Conservation (phyloP, 2,888 invertebrate species). For the Acleris holmiana region DNA sequence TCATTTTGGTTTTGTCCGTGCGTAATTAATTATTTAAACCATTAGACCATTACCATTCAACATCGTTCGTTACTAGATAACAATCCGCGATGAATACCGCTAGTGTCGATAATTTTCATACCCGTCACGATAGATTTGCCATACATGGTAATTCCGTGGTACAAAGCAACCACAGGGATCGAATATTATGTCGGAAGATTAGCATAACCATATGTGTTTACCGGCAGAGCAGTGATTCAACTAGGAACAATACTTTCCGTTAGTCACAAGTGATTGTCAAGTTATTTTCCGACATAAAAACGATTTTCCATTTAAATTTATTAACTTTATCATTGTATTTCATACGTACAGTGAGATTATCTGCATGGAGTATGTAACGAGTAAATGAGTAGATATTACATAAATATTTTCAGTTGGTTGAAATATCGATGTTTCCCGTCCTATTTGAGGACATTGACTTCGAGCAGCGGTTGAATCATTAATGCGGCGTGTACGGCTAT, state of each 20-base stretch:
- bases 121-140: not conserved
- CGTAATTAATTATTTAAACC: too few species aligned
- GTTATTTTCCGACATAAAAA: too few species aligned
- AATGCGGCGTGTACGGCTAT: not conserved
- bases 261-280: too few species aligned
- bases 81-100: too few species aligned
- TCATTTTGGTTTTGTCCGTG: too few species aligned
- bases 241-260: not conserved
- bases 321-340: too few species aligned
- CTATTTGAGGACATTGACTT: slow-evolving; percentile 4
- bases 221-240: not conserved
- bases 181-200: not conserved
- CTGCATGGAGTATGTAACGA: too few species aligned
- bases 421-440: slow-evolving; percentile 5
- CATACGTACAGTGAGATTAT: too few species aligned
- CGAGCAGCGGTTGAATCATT: not conserved
- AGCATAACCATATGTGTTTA: not conserved
- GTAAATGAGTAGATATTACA: too few species aligned
- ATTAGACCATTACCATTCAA: too few species aligned
- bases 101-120: not conserved
- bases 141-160: not conserved
- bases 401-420: not conserved
- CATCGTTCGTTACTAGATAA: not conserved
- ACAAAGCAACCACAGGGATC: not conserved
- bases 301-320: too few species aligned